phyloP scores from a whole-genome alignment of 2,888 invertebrate genomes.

The Eupithecia insigniata region DNA sequence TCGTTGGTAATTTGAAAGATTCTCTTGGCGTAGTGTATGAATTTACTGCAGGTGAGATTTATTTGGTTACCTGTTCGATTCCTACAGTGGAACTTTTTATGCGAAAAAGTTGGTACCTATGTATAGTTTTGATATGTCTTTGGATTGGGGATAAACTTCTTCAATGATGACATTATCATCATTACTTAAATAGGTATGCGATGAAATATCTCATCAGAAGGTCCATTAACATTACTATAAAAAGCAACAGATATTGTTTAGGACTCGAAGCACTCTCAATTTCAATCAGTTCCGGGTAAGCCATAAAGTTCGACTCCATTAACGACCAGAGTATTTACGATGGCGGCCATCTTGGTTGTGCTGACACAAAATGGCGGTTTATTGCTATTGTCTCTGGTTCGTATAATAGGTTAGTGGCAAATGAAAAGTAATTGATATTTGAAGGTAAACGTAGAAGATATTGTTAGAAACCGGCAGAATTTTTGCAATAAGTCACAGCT shows the following conservation, averaged over 20 bases:
- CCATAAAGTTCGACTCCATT: conserved; percentile 60
- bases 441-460: background rate
- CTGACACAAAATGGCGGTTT: conserved; percentile 50
- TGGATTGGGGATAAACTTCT: no score
- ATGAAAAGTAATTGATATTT: background rate
- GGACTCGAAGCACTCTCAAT: conserved; percentile 31
- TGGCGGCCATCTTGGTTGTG: conserved; percentile 55
- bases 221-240: conserved; percentile 6
- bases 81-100: background rate
- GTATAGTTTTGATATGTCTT: background rate
- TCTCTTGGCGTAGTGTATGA: background rate
- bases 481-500: background rate
- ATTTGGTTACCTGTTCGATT: background rate
- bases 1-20: background rate
- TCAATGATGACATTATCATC: background rate
- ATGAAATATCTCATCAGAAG: conserved; percentile 1
- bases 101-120: background rate
- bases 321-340: conserved; percentile 65
- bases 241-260: conserved; percentile 11
- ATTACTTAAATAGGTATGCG: background rate
- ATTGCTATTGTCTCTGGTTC: conserved; percentile 1
- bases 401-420: background rate
- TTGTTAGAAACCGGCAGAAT: background rate
- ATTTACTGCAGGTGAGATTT: background rate
- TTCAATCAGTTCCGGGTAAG: conserved; percentile 54